Conservation (phyloP, 1,140 invertebrate genomes). For the Drosophila setifemur region DNA sequence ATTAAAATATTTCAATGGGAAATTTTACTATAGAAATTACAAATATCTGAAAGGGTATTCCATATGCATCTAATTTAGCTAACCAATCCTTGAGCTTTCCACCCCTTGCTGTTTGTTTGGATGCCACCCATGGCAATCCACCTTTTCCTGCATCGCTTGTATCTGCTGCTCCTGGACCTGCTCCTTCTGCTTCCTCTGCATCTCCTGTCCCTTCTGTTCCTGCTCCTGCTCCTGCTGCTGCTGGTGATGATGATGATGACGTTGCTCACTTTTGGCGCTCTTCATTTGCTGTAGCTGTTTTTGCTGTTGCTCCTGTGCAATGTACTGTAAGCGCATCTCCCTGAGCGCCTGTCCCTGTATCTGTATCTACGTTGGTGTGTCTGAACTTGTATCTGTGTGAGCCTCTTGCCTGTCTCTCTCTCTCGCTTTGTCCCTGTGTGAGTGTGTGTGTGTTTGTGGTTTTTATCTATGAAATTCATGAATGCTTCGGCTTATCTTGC, state of each 20-base stretch:
- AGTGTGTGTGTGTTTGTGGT: constrained; percentile 44
- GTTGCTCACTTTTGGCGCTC: constrained; percentile 66
- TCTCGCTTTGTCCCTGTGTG: not conserved
- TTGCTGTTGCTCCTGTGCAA: constrained; percentile 64
- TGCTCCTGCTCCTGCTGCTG: constrained; percentile 5
- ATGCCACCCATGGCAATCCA: too few species aligned
- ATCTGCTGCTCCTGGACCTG: constrained; percentile 11
- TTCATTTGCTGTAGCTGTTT: constrained; percentile 29
- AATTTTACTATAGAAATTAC: too few species aligned
- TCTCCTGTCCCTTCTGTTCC: constrained; percentile 7
- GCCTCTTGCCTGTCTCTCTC: not conserved
- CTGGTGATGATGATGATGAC: constrained; percentile 50
- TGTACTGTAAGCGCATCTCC: constrained; percentile 75
- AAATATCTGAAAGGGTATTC: too few species aligned
- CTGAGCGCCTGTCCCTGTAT: constrained; percentile 25
- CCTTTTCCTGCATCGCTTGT: not conserved
- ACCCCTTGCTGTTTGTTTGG: not conserved
- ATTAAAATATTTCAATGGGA: too few species aligned
- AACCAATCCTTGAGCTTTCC: too few species aligned
- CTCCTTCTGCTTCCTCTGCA: constrained; percentile 18
- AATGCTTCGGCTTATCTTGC: constrained; percentile 78
- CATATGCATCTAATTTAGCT: too few species aligned
- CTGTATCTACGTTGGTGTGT: constrained; percentile 28
- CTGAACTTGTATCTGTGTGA: constrained; percentile 7
- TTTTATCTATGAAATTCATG: constrained; percentile 81